phyloP scores from a whole-genome alignment of 1,140 invertebrate genomes.

The Drosophila seguyi region DNA sequence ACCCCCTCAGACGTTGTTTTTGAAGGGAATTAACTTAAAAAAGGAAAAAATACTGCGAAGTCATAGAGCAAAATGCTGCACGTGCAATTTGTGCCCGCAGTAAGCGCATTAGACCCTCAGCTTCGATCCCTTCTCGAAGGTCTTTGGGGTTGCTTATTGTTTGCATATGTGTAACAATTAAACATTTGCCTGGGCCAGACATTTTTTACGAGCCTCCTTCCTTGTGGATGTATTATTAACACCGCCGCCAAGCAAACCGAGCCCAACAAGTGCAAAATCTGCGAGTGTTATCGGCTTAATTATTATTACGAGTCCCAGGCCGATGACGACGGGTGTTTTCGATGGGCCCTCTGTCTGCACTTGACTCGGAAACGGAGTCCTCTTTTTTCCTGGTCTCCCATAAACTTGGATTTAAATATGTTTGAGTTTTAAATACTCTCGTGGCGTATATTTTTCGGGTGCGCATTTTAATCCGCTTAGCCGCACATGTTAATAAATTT shows the following conservation, averaged over 20 bases:
- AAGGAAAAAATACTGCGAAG: constrained; percentile 41
- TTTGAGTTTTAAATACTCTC: constrained; percentile 73
- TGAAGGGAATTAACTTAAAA: constrained; percentile 68
- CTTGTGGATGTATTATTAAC: constrained; percentile 59
- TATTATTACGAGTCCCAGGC: constrained; percentile 78
- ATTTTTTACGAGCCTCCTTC: constrained; percentile 66
- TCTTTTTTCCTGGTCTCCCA: constrained; percentile 32
- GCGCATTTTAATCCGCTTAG: constrained; percentile 72
- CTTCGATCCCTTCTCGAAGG: constrained; percentile 28
- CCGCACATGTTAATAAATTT: constrained; percentile 81
- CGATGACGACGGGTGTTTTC: constrained; percentile 61
- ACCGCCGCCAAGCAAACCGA: constrained; percentile 53
- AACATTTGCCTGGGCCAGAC: constrained; percentile 71
- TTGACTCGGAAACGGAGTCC: constrained; percentile 43
- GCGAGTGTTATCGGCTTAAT: constrained; percentile 82
- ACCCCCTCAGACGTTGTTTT: constrained; percentile 53
- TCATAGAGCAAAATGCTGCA: constrained; percentile 66
- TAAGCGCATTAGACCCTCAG: constrained; percentile 77
- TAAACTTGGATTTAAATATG: constrained; percentile 81
- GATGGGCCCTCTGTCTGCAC: constrained; percentile 52
- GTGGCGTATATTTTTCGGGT: constrained; percentile 40
- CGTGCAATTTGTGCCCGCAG: constrained; percentile 76
- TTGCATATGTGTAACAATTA: constrained; percentile 84
- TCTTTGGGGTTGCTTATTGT: constrained; percentile 67
- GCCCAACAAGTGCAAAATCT: constrained; percentile 78